These are phyloP conservation scores for Sialis lutaria DNA, from an alignment of 2,888 invertebrate genomes.

Conservation along the genomic window DNA sequence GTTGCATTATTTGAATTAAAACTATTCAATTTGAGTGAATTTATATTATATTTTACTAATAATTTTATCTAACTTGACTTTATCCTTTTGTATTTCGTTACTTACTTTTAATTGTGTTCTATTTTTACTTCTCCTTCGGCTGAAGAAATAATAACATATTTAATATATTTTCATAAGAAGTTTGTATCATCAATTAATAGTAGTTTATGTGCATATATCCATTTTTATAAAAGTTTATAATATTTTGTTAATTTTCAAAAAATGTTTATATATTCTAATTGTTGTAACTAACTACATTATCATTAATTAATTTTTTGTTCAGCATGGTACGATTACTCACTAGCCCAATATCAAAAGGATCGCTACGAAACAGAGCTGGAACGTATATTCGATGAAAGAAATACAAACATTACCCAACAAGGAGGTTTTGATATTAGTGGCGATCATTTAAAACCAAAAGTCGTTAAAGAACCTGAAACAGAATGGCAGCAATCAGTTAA, in stretches of 20 bases:
- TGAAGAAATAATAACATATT: not conserved
- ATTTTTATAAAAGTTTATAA: too few relatives aligned
- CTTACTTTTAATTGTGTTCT: not conserved
- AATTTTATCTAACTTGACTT: conserved; percentile 1
- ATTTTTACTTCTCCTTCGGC: not conserved
- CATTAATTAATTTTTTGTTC: conserved; percentile 16
- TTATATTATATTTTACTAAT: not conserved
- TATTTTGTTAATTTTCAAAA: too few relatives aligned
- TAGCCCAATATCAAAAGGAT: conserved; percentile 67
- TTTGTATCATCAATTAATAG: not conserved
- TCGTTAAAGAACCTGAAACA: conserved; percentile 53
- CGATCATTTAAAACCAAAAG: conserved; percentile 34
- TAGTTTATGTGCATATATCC: not conserved
- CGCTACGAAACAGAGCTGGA: conserved; percentile 72
- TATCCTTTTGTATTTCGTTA: not conserved
- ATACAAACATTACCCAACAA: conserved; percentile 48
- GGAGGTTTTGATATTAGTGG: conserved; percentile 34
- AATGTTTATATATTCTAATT: too few relatives aligned
- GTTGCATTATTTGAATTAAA: too few relatives aligned
- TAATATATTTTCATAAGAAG: not conserved
- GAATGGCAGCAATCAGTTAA: conserved; percentile 76
- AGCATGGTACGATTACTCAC: conserved; percentile 89
- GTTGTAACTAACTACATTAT: not conserved
- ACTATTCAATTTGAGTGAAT: too few relatives aligned
- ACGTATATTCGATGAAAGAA: conserved; percentile 73